These are phyloP conservation scores for Bucco capensis DNA, from an alignment of 2,113 vertebrate species.

Conservation along the genomic window DNA sequence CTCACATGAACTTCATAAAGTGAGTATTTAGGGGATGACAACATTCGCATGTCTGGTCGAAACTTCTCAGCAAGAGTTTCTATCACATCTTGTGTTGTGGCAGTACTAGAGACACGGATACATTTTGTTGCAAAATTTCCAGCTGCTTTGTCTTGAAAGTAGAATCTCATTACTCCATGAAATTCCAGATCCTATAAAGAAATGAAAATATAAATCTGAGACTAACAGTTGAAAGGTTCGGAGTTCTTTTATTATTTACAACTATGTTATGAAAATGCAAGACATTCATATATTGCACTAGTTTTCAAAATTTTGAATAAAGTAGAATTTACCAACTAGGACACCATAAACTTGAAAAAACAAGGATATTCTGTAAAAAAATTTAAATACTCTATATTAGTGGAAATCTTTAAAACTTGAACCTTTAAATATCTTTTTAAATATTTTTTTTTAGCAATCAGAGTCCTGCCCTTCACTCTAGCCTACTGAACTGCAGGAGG, in stretches of 20 bases:
- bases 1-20: slow-evolving; percentile 98
- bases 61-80: slow-evolving; percentile 98
- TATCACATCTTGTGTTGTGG: slow-evolving; percentile 97
- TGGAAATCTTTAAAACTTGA: neutral
- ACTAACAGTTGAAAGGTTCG: neutral
- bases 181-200: slow-evolving; percentile 91
- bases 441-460: neutral
- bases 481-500: neutral
- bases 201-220: slow-evolving; percentile 5
- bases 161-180: slow-evolving; percentile 98
- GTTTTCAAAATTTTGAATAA: neutral
- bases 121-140: slow-evolving; percentile 99
- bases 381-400: neutral
- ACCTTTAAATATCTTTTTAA: no score
- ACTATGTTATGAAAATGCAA: neutral
- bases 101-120: slow-evolving; percentile 95
- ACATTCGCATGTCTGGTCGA: slow-evolving; percentile 98
- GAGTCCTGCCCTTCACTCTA: neutral
- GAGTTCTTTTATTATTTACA: neutral
- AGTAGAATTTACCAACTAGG: neutral
- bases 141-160: slow-evolving; percentile 98
- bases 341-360: neutral
- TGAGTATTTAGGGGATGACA: slow-evolving; percentile 94
- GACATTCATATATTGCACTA: neutral
- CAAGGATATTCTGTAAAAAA: neutral